Conservation (phyloP, 1,140 invertebrate genomes). For the Rhynchophorus ferrugineus region DNA sequence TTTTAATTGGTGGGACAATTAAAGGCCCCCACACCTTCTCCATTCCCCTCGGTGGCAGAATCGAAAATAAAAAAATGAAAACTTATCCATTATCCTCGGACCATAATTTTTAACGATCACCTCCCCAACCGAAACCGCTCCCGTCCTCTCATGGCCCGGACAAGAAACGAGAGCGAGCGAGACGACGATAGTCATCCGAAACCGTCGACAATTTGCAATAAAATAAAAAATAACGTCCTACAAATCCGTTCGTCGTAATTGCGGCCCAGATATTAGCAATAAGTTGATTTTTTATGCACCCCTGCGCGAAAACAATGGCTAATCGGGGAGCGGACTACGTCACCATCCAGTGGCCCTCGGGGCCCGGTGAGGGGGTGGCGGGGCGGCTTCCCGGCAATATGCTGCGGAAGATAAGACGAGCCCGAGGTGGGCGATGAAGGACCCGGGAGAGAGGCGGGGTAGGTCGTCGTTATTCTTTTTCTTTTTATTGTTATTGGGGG, state of each 20-base stretch:
- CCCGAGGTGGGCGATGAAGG: too few relatives aligned
- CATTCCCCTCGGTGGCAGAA: too few relatives aligned
- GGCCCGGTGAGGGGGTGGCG: too few relatives aligned
- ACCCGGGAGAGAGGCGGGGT: too few relatives aligned
- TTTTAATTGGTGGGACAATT: too few relatives aligned
- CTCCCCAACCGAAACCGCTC: neutral
- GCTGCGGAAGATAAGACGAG: too few relatives aligned
- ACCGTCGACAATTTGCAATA: conserved; percentile 33
- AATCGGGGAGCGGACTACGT: conserved; percentile 30
- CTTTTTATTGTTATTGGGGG: too few relatives aligned
- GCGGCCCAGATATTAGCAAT: conserved; percentile 39
- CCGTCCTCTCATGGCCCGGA: neutral
- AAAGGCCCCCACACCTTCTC: too few relatives aligned
- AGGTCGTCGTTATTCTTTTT: too few relatives aligned
- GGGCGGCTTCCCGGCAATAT: too few relatives aligned
- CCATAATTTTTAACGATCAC: neutral
- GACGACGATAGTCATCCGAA: conserved; percentile 4
- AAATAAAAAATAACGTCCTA: conserved; percentile 35
- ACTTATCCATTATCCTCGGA: neutral
- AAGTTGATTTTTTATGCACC: conserved; percentile 43
- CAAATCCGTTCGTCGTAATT: conserved; percentile 36
- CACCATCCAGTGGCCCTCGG: neutral
- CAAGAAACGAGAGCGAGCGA: neutral
- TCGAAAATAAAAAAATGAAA: neutral
- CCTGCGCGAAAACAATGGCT: conserved; percentile 36